Evolutionary conservation across 2,113 vertebrate genomes (phyloP), one percentile per base, ranked within the genome.

Genomic region (Centropristis striata): DNA sequence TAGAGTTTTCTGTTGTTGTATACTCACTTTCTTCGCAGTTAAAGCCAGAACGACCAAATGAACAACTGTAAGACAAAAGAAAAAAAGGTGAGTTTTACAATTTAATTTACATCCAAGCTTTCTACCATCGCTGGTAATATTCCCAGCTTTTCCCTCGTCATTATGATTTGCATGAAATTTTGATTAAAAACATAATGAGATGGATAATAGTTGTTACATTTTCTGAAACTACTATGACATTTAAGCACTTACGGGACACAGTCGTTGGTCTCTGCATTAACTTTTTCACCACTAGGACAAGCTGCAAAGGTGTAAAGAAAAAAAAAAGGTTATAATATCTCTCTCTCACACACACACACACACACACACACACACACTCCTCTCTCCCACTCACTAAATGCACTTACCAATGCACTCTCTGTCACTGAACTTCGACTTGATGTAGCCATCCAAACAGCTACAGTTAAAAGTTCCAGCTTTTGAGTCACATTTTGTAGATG

Each of bases 11-110:
- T 18, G 8, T 47, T 25, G 14, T 7, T 41, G 1, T 15, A 72
- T 86, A 94, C 94, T 95, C 87, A 96, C 95, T 10, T 39, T 95
- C 92, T 0, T 4, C 0, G 74, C 95, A 96, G 74, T 94, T 88
- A 0, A 93, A 88, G 65, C 95, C 95, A 44, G 91, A 74, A 16
- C 53, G 73, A 13, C 94, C 94, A 87, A 91, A 94, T 0, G 16
- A 0, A 69, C 95, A 96, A 0, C 95, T 96, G 79, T 76, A 87
- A 92, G 32, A 88, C 8, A 91, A 32, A 32, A 58, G 64, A 59
- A 63, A 2, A 64, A 8, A 32, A 2, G 0, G 1, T 69, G 57
- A 0, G 80, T 67, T 63, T 74, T 21, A 58, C 0, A 16, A 12
- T 51, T 58, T 16, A 0, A 63, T 54, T 46, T 9, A 23, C 0